Base-by-base conservation (phyloP, 2,797 vertebrate genomes). In the Tangara arthus region DNA sequence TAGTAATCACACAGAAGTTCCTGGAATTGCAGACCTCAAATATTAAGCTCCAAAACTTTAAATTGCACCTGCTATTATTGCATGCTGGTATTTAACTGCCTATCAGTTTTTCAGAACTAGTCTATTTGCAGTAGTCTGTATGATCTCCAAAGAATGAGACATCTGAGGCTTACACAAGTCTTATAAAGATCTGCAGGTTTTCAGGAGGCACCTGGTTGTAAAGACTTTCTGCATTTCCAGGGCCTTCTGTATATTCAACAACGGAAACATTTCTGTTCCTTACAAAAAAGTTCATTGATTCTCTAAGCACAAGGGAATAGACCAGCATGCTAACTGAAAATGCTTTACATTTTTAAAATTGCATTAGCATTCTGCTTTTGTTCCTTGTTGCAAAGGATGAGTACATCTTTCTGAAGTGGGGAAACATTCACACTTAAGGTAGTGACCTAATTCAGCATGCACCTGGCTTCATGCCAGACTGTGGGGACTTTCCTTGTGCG, bases 161-260 rank as follows among this genome's bases (percentile, higher is more conserved):
- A 69, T n/a, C 32, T 13, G 47, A 89, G 19, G 32, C 24, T 84
- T 42, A 89, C 1, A 72, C 41, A 82, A 57, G 12, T 30, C 66
- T 70, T 49, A 41, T 3, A 26, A 87, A 93, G 73, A 79, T 30
- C 18, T 63, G 34, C 52, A 79, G 26, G 52, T 63, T 60, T 82
- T 93, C 70, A 66, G 86, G 49, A 94, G 79, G 63, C 52, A 91
- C 69, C 56, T 77, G 41, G 41, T 55, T 94, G 63, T 37, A 86
- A 93, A 60, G 78, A 91, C 69, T 56, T 90, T 32, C 52, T 88
- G 68, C 63, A 70, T 79, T 87, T 89, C 35, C 73, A 93, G 47
- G 20, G 52, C 46, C 80, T 95, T 91, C 95, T 70, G 70, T 90
- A 90, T 82, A 94, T 90, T 93, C 82, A 95, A 50, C 82, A 91